Conservation (phyloP, 2,888 invertebrate species). For the Scelioninae gen. 1 region DNA sequence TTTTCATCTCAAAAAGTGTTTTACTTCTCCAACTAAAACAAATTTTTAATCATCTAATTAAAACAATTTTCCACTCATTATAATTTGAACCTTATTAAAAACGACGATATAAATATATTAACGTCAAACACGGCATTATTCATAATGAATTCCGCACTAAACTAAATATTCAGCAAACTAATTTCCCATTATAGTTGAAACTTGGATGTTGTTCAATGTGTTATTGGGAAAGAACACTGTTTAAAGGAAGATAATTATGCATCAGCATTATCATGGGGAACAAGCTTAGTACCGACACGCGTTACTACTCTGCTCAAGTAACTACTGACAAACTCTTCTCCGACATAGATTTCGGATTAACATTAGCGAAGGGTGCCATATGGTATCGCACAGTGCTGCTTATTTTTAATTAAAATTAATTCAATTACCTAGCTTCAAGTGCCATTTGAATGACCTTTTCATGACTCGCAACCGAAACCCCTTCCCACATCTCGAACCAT, state of each 20-base stretch:
- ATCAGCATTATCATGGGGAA: constrained; percentile 17
- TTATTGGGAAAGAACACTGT: constrained; percentile 5
- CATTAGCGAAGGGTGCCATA: constrained; percentile 14
- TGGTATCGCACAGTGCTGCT: constrained; percentile 4
- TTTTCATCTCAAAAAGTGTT: too few species aligned
- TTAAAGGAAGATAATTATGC: constrained; percentile 23
- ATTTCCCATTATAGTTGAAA: not conserved
- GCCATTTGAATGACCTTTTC: not conserved
- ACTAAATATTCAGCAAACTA: too few species aligned
- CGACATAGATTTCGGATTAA: constrained; percentile 14
- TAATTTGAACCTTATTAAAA: too few species aligned
- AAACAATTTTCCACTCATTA: too few species aligned
- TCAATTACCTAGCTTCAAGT: too few species aligned
- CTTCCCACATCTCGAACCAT: not conserved
- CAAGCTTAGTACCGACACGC: constrained; percentile 13
- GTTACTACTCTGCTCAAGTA: too few species aligned
- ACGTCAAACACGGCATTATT: too few species aligned
- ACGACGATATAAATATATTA: too few species aligned
- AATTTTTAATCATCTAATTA: too few species aligned
- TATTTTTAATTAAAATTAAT: constrained; percentile 12
- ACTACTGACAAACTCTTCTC: constrained; percentile 6
- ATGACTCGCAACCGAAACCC: not conserved
- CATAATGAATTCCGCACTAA: too few species aligned
- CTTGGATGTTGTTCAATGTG: not conserved
- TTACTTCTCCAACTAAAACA: too few species aligned